Evolutionary conservation across 2,888 invertebrate species (phyloP), one percentile per base, ranked within the genome.

Genomic region (Drosophila nr. medialis): DNA sequence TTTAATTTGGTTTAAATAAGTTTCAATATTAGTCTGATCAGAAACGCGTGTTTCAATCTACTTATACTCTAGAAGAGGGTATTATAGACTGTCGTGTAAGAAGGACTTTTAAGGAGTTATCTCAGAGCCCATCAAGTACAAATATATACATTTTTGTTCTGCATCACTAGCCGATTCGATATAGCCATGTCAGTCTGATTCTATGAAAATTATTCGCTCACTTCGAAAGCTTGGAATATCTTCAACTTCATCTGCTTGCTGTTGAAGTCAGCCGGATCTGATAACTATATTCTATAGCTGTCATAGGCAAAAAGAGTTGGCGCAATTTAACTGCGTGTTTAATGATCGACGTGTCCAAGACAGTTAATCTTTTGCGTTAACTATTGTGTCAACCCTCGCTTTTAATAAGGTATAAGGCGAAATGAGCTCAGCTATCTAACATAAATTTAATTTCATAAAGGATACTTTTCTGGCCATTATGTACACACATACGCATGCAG

Each of bases 361-460:
- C 7, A 0, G 7, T 21, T 42, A 32, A 27, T 10, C 24, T 21
- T 7, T 15, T 0, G 0, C 24, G 3, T 15, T 4, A 64, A 75
- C 21, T 65, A 48, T 7, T 58, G 24, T 49, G 36, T 7, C 11
- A 42, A 21, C 75, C 72, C 77, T 61, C 54, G 56, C 54, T 30
- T 10, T 30, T 65, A 51, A 29, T 48, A 71, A 71, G 53, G 64
- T 48, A 64, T 49, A 49, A 59, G 64, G 32, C 29, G 42, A 45
- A 64, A 60, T 61, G 65, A 64, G 65, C 55, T 60, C 34, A 53
- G 73, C 75, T 72, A 81, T 77, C 67, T 71, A 68, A 75, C 74
- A 83, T 82, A 82, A 82, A 86, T 81, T 80, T 79, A 86, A 80
- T 86, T 86, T 83, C 82, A 86, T 86, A 86, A 86, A 86, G 77